phyloP scores from a whole-genome alignment of 2,113 vertebrate genomes.

The Antennarius striatus region DNA sequence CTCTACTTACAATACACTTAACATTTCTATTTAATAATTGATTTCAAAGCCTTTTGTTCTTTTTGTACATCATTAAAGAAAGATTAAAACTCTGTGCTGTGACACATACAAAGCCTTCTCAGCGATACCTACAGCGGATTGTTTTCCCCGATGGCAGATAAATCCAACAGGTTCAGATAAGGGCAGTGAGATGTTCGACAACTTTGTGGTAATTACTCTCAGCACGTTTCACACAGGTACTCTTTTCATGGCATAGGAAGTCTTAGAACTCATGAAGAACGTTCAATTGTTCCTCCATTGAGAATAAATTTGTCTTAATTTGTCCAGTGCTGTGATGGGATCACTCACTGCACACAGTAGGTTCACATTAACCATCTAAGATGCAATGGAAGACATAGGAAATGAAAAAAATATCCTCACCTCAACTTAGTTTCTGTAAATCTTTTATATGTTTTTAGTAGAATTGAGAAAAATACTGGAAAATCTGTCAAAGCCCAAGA shows the following conservation, averaged over 20 bases:
- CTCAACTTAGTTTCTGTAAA: no score
- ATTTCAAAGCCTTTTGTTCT: constrained; percentile 1
- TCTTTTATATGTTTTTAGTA: no score
- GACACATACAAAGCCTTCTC: constrained; percentile 14
- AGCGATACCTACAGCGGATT: constrained; percentile 18
- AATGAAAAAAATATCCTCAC: no score
- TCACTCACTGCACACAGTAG: no score
- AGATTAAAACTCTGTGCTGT: constrained; percentile 14
- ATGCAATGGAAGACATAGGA: no score
- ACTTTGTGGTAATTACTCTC: constrained; percentile 54
- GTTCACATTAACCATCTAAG: no score
- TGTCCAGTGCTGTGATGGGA: no score
- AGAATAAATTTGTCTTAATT: not conserved
- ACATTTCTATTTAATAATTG: not conserved
- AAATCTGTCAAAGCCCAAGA: no score
- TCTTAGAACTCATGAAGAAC: not conserved
- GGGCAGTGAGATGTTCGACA: constrained; percentile 44
- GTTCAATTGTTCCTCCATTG: not conserved
- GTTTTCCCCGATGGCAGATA: constrained; percentile 49
- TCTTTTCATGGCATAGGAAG: not conserved
- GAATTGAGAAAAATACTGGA: no score
- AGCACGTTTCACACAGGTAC: constrained; percentile 19
- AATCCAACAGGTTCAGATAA: constrained; percentile 58
- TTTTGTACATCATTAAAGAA: not conserved
- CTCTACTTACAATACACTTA: not conserved